Evolutionary conservation across 1,140 invertebrate genomes (phyloP), one percentile per base, ranked within the genome.

Genomic region (Zaprionus inermis): DNA sequence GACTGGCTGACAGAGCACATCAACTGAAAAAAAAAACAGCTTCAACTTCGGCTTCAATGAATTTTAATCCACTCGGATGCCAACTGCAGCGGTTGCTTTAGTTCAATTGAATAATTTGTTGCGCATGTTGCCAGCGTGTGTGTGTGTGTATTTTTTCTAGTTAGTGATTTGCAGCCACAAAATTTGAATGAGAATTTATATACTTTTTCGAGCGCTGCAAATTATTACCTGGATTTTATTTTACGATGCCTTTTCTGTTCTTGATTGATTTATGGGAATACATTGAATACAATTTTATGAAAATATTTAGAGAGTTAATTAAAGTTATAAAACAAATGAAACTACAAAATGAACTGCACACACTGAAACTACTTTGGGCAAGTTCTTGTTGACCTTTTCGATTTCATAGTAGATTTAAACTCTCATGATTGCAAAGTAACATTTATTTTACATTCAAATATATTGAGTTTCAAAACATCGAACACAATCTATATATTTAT

Each of bases 81-180:
- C 79, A 88, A 82, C 81, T 85, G 76, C 82, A 85, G 83, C 69
- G 55, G 58, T 71, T 76, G 69, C 66, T 74, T 79, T 75, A 81
- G 81, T 79, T 79, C 76, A 88, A 88, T 86, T 82, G 76, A 86
- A 86, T 86, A 86, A 88, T 86, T 79, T 78, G 75, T 64, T 18
- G 61, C 34, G 49, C 67, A 65, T 76, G 72, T 78, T 73, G 60
- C 55, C 20, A 79, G 72, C 63, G 41, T 76, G 51, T 72, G 79
- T 66, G 22, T 78, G 81, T 66, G 76, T 79, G 68, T 73, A 64
- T 64, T 71, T 61, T 78, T 85, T 72, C 57, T 20, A 38, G 30
- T 30, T 49, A 51, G 16, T 30, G 32, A 22, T 69, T 60, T 68
- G 22, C 54, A 32, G 18, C 49, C 34, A 30, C 22, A 32, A 60